Evolutionary conservation across 2,113 vertebrate species (phyloP).

Genomic region (Vanacampus margaritifer): DNA sequence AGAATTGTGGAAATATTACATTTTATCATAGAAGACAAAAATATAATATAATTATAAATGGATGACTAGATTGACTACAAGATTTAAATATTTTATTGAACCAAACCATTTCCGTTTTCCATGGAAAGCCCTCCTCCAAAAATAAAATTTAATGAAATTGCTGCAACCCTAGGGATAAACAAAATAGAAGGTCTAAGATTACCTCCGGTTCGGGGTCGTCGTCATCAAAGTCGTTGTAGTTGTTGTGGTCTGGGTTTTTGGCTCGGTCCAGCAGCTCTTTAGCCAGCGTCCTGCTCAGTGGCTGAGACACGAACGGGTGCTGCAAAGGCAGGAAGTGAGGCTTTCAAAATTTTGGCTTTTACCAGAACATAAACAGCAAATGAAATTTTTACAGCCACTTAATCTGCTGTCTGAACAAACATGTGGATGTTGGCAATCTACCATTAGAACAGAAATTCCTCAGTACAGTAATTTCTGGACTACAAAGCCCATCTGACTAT

Average conservation of each 20-base stretch:
- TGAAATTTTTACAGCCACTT: background rate
- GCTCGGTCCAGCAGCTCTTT: slow-evolving; percentile 96
- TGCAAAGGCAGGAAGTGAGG: slow-evolving; percentile 55
- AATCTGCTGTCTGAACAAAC: background rate
- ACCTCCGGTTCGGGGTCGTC: slow-evolving; percentile 93
- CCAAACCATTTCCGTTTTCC: background rate
- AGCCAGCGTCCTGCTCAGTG: slow-evolving; percentile 89
- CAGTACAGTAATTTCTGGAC: no score
- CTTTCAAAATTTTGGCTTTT: background rate
- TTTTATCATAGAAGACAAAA: no score
- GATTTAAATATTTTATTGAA: background rate
- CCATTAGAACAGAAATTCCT: background rate
- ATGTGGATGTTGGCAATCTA: background rate
- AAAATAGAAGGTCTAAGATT: slow-evolving; percentile 20
- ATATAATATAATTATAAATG: no score
- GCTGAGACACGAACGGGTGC: slow-evolving; percentile 96
- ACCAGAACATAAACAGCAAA: background rate
- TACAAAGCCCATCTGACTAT: no score
- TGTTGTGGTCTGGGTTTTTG: slow-evolving; percentile 94
- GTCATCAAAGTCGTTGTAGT: slow-evolving; percentile 90
- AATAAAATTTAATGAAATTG: background rate
- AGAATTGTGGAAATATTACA: no score
- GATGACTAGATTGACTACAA: no score
- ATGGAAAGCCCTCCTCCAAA: background rate
- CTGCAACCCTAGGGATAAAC: background rate